These are phyloP conservation scores for Phaonia tiefii DNA, from an alignment of 2,888 invertebrate genomes.

Conservation along the genomic window DNA sequence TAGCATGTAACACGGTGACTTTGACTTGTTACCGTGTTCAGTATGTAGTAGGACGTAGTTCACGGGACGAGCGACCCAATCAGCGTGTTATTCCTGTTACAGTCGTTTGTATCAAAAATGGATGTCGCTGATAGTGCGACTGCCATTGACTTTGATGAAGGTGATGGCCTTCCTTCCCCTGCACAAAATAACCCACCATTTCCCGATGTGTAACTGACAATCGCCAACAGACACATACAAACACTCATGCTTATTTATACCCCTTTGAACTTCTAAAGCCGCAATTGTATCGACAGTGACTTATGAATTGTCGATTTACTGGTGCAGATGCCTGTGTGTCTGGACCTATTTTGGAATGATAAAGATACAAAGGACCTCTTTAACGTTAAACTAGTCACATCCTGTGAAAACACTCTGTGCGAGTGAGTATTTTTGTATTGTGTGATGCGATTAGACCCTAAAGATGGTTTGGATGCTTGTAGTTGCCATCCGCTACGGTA, in stretches of 20 bases:
- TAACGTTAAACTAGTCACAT: neutral
- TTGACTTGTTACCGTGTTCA: conserved; percentile 51
- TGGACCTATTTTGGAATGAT: neutral
- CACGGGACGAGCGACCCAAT: neutral
- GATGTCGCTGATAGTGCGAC: conserved; percentile 1
- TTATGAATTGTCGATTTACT: conserved; percentile 8
- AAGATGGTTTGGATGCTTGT: neutral
- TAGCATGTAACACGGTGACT: conserved; percentile 53
- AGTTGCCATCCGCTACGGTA: too few relatives aligned
- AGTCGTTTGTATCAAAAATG: conserved; percentile 24
- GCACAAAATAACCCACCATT: neutral
- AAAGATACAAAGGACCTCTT: neutral
- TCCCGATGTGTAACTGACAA: neutral
- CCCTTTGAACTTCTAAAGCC: neutral
- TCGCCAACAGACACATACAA: neutral
- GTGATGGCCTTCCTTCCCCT: conserved; percentile 5
- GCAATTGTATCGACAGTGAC: conserved; percentile 27
- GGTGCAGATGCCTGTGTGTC: neutral
- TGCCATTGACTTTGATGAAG: conserved; percentile 57
- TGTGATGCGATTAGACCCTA: too few relatives aligned
- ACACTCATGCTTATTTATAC: neutral
- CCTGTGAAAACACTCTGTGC: neutral
- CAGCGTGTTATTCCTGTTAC: conserved; percentile 13
- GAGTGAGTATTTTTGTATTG: too few relatives aligned
- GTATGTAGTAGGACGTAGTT: neutral